Conservation (phyloP, 2,888 invertebrate genomes). For the Heliconius ethilla region DNA sequence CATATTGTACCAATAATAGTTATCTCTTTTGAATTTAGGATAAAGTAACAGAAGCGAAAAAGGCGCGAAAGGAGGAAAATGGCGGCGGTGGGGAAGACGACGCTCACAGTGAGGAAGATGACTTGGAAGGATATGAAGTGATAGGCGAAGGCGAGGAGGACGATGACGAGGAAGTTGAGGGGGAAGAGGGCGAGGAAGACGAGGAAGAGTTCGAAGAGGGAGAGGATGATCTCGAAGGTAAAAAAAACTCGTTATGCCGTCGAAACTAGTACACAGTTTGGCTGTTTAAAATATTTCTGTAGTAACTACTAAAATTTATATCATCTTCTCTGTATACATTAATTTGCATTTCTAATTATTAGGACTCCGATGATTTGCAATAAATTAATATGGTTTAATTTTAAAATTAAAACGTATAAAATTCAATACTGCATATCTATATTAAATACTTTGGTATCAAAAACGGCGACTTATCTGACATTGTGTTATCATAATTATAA, state of each 20-base stretch:
- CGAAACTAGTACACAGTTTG: neutral
- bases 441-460: neutral
- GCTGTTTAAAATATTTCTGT: neutral
- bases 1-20: neutral
- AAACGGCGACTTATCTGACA: neutral
- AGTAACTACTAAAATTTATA: neutral
- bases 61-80: constrained; percentile 90
- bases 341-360: neutral
- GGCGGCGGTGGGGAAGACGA: constrained; percentile 85
- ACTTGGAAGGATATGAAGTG: constrained; percentile 84
- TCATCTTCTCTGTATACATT: neutral
- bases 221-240: constrained; percentile 84
- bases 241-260: neutral
- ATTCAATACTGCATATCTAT: neutral
- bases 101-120: constrained; percentile 84
- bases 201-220: constrained; percentile 84
- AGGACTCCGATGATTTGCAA: neutral
- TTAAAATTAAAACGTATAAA: neutral
- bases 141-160: constrained; percentile 83
- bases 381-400: neutral
- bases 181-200: constrained; percentile 84
- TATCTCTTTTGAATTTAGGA: constrained; percentile 75
- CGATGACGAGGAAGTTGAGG: constrained; percentile 84
- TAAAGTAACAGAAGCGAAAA: constrained; percentile 88
- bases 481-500: neutral